Conservation (phyloP, 2,113 vertebrate species). For the Redunca redunca region DNA sequence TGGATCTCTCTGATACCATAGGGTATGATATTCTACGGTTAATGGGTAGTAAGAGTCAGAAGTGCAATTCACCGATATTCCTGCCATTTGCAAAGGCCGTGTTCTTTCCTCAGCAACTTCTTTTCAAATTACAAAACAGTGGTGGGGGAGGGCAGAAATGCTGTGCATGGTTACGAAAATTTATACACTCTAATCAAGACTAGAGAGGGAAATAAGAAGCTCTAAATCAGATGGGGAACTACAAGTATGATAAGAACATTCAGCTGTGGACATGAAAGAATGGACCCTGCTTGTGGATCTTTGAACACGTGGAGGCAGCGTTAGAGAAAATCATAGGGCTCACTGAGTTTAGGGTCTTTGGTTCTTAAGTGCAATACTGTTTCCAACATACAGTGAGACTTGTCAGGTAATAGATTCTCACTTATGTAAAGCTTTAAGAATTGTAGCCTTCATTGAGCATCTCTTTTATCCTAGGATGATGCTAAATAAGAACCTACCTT, state of each 20-base stretch:
- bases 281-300: not conserved
- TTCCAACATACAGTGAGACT: not conserved
- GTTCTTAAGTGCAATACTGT: not conserved
- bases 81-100: not conserved
- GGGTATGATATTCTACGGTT: not conserved
- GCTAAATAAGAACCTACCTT: not conserved
- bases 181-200: not conserved
- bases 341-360: not conserved
- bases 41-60: not conserved
- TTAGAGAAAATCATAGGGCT: not conserved
- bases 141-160: not conserved
- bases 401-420: not conserved
- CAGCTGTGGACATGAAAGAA: not conserved
- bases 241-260: not conserved
- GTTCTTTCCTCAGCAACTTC: not conserved
- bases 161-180: not conserved
- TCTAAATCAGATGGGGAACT: not conserved
- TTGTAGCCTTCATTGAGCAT: not conserved
- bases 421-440: not conserved
- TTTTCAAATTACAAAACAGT: not conserved
- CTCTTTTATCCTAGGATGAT: not conserved
- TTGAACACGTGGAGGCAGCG: not conserved
- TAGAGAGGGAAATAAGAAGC: not conserved
- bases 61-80: not conserved
- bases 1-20: not conserved